phyloP scores from a whole-genome alignment of 2,888 invertebrate species.

The Thecophora atra region DNA sequence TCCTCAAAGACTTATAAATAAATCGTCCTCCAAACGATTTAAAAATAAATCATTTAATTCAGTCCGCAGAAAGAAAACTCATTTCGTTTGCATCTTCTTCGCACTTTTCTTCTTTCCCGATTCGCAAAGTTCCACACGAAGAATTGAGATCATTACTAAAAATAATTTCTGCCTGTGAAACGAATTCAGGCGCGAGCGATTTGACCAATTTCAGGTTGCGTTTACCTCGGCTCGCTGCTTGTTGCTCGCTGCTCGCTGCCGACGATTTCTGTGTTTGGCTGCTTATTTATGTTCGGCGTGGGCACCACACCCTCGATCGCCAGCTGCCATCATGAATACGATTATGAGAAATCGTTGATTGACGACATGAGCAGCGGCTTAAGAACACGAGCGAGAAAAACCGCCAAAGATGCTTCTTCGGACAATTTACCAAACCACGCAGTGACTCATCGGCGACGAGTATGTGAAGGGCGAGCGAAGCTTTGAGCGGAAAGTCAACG shows the following conservation, averaged over 20 bases:
- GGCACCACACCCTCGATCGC: neutral
- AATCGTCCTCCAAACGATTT: too few relatives aligned
- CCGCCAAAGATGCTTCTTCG: too few relatives aligned
- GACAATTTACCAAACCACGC: neutral
- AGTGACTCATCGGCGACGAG: neutral
- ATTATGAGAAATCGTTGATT: conserved; percentile 10
- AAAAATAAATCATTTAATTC: too few relatives aligned
- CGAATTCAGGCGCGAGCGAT: neutral
- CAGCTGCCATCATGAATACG: neutral
- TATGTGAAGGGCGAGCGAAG: neutral
- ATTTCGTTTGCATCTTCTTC: too few relatives aligned
- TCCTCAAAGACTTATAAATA: too few relatives aligned
- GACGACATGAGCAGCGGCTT: neutral
- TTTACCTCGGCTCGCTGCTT: neutral
- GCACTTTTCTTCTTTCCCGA: neutral
- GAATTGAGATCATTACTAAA: conserved; percentile 32
- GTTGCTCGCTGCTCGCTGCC: too few relatives aligned
- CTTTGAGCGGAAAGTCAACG: too few relatives aligned
- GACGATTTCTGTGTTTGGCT: neutral
- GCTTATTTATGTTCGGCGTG: neutral
- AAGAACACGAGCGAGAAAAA: too few relatives aligned
- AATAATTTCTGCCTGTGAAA: conserved; percentile 14
- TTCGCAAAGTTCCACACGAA: conserved; percentile 5
- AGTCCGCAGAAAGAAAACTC: too few relatives aligned
- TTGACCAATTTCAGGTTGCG: neutral